Percentiles rank a stretch among this genome's conserved stretches.
Evolutionary conservation across 2,888 invertebrate species (phyloP).

Genomic region (Byasa hedistus): DNA sequence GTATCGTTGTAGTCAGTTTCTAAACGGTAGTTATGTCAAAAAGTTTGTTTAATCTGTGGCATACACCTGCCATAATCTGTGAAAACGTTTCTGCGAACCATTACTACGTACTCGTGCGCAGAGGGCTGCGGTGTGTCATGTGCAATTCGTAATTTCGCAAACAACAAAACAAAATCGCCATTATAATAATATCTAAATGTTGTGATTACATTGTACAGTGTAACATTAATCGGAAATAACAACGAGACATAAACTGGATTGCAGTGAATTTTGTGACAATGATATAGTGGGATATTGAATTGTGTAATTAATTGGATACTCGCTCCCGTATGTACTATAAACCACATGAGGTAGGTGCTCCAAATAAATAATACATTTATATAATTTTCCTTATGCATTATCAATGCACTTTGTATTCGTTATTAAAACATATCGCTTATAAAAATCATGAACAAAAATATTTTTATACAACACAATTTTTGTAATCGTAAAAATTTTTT

Average conservation of each 20-base stretch:
- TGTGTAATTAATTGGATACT: conserved; percentile 2
- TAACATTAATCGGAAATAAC: no score
- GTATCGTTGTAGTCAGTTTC: not conserved
- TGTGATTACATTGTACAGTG: not conserved
- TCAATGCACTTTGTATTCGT: not conserved
- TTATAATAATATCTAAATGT: not conserved
- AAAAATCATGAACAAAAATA: no score
- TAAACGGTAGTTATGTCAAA: conserved; percentile 4
- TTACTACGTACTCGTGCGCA: conserved; percentile 4
- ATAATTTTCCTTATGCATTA: conserved; percentile 9
- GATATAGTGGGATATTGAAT: conserved; percentile 15
- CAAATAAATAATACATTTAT: conserved; percentile 20
- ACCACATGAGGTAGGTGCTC: conserved; percentile 27
- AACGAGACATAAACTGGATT: conserved; percentile 24
- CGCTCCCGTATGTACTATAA: not conserved
- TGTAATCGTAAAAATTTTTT: no score
- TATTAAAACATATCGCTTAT: no score
- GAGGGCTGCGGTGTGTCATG: not conserved
- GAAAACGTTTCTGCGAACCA: not conserved
- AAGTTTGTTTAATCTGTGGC: not conserved
- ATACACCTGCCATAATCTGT: conserved; percentile 11
- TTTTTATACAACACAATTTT: no score
- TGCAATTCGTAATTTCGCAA: conserved; percentile 2
- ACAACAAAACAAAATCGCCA: conserved; percentile 7
- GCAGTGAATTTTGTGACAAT: conserved; percentile 26